Evolutionary conservation across 2,888 invertebrate genomes (phyloP), one percentile per base, ranked within the genome.

Genomic region (Catocala sponsa): DNA sequence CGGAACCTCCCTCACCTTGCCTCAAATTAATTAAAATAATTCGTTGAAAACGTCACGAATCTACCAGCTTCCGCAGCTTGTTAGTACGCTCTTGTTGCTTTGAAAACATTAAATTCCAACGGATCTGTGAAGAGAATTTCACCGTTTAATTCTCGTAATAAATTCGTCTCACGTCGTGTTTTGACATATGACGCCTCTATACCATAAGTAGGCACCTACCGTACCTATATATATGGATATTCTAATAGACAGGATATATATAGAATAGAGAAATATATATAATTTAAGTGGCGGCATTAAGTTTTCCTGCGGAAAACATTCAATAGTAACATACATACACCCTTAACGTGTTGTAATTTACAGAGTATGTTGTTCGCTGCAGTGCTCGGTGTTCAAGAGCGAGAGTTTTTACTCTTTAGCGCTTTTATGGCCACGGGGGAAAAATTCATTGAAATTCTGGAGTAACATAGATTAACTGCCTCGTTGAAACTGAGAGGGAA

Each of bases 21-120:
- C 74, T 78, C 80, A 81, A 79, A 84, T 86, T 86, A 84, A 87
- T 86, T 86, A 86, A 86, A 86, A 86, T 84, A 82, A 85, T 83
- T 82, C 77, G 74, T 79, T 79, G 78, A 78, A 84, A 85, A 80
- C 78, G 83, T 82, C 83, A 81, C 77, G 80, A 79, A 83, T 81
- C 78, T 79, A 75, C 74, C 80, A 80, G 77, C 78, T 74, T 72
- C 70, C 75, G 62, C 63, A 73, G 78, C 81, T 85, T 84, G 81
- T 85, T 86, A 84, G 81, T 80, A 78, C 79, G 80, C 79, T 79
- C 81, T 78, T 81, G 81, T 82, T 79, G 80, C 75, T 81, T 74
- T 72, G 72, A 80, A 85, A 84, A 81, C 79, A 79, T 79, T 76
- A 74, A 79, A 78, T 74, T 78, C 73, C 68, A 71, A 67, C 70